A percentile compares a stretch with the other conserved stretches of the same genome.
phyloP scores from a whole-genome alignment of 1,140 invertebrate species.

The Danaus melanippus region DNA sequence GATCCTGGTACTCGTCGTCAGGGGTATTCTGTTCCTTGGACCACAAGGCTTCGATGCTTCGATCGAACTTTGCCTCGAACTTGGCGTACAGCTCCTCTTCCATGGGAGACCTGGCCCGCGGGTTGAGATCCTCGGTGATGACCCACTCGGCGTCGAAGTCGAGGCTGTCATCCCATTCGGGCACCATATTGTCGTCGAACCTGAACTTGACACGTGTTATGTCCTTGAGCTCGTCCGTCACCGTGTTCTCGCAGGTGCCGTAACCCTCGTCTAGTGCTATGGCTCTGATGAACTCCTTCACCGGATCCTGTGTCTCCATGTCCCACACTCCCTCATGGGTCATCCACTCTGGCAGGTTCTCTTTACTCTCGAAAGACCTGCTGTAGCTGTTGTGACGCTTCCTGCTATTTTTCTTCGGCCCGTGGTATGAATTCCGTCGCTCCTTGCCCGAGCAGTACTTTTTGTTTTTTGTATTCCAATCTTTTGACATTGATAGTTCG shows the following conservation, averaged over 20 bases:
- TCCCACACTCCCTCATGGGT: conserved; percentile 69
- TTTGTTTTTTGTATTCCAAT: conserved; percentile 59
- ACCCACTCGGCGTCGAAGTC: conserved; percentile 55
- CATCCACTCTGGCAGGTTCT: conserved; percentile 68
- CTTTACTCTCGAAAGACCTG: conserved; percentile 58
- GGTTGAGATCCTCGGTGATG: conserved; percentile 46
- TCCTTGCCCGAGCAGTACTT: conserved; percentile 51
- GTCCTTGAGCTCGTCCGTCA: conserved; percentile 55
- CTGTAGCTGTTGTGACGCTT: conserved; percentile 60
- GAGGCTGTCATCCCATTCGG: conserved; percentile 55
- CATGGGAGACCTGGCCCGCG: conserved; percentile 42
- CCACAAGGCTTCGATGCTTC: conserved; percentile 78
- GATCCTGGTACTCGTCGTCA: conserved; percentile 72
- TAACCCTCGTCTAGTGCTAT: conserved; percentile 68
- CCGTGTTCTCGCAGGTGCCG: conserved; percentile 67
- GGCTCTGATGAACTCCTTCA: conserved; percentile 65
- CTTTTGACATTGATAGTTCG: conserved; percentile 53
- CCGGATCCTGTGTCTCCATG: conserved; percentile 66
- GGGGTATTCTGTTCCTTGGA: conserved; percentile 61
- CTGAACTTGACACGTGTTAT: conserved; percentile 35
- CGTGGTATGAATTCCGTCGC: conserved; percentile 62
- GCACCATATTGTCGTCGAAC: conserved; percentile 51
- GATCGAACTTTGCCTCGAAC: conserved; percentile 78
- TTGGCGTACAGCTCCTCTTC: conserved; percentile 75
- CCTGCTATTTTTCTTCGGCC: conserved; percentile 53